These are phyloP conservation scores for Aphidius ervi DNA, from an alignment of 1,140 invertebrate species.

Conservation along the genomic window DNA sequence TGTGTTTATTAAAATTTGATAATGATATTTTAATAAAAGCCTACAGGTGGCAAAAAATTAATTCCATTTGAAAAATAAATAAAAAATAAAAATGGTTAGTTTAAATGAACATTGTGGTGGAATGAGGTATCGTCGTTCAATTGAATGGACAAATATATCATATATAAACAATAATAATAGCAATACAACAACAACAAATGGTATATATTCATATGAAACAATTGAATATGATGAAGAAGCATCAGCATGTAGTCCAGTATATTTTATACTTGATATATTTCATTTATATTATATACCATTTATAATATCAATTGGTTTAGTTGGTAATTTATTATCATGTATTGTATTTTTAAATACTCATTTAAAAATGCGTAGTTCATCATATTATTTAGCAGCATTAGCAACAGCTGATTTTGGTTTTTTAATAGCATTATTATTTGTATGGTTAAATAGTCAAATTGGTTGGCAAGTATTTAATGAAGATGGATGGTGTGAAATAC, in stretches of 20 bases:
- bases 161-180: neutral
- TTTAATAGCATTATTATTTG: slow-evolving; percentile 51
- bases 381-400: slow-evolving; percentile 59
- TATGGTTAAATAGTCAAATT: slow-evolving; percentile 54
- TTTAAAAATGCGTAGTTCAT: slow-evolving; percentile 56
- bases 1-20: too few relatives aligned
- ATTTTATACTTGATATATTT: slow-evolving; percentile 51
- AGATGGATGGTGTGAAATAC: slow-evolving; percentile 56
- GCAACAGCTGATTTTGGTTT: slow-evolving; percentile 57
- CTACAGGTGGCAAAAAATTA: too few relatives aligned
- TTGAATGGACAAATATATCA: neutral
- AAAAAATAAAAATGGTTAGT: neutral
- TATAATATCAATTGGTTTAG: slow-evolving; percentile 54
- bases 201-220: neutral
- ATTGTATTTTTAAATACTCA: slow-evolving; percentile 58
- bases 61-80: neutral
- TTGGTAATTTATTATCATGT: slow-evolving; percentile 58
- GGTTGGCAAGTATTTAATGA: slow-evolving; percentile 54
- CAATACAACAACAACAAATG: neutral
- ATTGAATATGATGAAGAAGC: slow-evolving; percentile 29
- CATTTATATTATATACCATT: slow-evolving; percentile 55
- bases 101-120: neutral
- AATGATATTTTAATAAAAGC: too few relatives aligned
- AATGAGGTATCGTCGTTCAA: slow-evolving; percentile 11
- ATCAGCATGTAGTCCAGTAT: slow-evolving; percentile 35